Percentiles rank a stretch among this genome's conserved stretches.
phyloP scores from a whole-genome alignment of 2,888 invertebrate species.

The Palloptera scutellata region DNA sequence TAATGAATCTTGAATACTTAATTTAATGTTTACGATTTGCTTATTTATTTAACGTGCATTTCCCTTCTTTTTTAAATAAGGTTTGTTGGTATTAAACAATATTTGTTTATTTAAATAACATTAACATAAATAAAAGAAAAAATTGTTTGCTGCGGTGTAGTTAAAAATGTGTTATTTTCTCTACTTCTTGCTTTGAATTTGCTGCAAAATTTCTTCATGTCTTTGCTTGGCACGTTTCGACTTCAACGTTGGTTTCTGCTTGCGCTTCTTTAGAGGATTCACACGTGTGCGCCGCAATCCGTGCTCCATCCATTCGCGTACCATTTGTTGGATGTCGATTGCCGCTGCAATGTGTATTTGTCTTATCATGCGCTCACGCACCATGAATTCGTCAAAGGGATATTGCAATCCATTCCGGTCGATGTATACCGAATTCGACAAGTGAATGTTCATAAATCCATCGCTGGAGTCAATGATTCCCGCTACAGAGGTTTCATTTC shows the following conservation, averaged over 20 bases:
- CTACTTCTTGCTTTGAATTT: constrained; percentile 44
- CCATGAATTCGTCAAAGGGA: constrained; percentile 59
- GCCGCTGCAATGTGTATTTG: constrained; percentile 57
- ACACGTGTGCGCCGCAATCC: constrained; percentile 38
- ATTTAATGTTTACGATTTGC: too few relatives aligned
- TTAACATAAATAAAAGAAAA: too few relatives aligned
- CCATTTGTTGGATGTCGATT: constrained; percentile 46
- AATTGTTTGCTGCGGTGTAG: too few relatives aligned
- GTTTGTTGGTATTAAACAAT: constrained; percentile 13
- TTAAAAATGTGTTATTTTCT: too few relatives aligned
- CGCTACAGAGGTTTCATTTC: constrained; percentile 60
- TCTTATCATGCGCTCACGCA: constrained; percentile 57
- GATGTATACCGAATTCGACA: constrained; percentile 57
- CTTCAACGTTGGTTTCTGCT: constrained; percentile 51
- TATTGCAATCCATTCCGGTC: constrained; percentile 57
- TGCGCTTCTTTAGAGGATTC: constrained; percentile 17
- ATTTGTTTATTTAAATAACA: too few relatives aligned
- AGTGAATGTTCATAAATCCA: constrained; percentile 60
- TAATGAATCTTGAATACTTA: too few relatives aligned
- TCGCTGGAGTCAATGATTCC: constrained; percentile 55
- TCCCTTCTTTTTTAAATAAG: constrained; percentile 19
- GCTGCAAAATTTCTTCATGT: constrained; percentile 53
- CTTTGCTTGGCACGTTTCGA: constrained; percentile 50
- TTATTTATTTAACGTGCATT: constrained; percentile 3
- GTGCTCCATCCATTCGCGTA: constrained; percentile 46